phyloP scores from a whole-genome alignment of 1,140 invertebrate genomes.

The Radopholus similis region DNA sequence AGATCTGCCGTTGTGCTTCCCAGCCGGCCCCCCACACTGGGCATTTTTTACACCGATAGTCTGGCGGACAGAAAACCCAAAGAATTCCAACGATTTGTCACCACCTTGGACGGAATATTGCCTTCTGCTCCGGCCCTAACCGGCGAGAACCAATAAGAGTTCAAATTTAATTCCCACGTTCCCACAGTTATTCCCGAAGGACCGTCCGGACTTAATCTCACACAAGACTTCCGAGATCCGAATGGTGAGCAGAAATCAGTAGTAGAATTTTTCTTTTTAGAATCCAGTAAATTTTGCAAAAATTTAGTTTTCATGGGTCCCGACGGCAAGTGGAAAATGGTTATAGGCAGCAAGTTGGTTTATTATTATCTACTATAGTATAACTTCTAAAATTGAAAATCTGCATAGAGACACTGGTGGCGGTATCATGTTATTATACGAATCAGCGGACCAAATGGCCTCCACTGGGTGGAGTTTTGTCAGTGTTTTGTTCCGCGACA shows the following conservation, averaged over 20 bases:
- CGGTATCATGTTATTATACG: conserved; percentile 17
- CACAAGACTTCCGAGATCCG: conserved; percentile 20
- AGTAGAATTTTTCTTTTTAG: neutral
- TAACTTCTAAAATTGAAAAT: no score
- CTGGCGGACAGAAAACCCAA: conserved; percentile 3
- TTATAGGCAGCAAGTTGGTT: conserved; percentile 18
- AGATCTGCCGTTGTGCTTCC: conserved; percentile 14
- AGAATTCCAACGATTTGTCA: conserved; percentile 8
- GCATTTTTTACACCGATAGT: conserved; percentile 21
- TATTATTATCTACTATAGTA: no score
- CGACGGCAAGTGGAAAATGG: conserved; percentile 24
- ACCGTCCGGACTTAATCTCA: conserved; percentile 2
- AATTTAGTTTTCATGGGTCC: conserved; percentile 14
- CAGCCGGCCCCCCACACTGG: neutral
- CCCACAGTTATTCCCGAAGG: neutral
- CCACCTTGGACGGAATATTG: conserved; percentile 3
- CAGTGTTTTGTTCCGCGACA: conserved; percentile 7
- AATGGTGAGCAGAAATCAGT: neutral
- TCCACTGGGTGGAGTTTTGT: conserved; percentile 7
- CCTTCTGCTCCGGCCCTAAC: conserved; percentile 2
- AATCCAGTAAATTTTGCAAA: no score
- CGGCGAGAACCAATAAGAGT: neutral
- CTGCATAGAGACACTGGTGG: no score
- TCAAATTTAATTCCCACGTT: neutral
- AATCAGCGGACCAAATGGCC: conserved; percentile 8